phyloP scores from a whole-genome alignment of 2,888 invertebrate species.

The Tribolium freemani region DNA sequence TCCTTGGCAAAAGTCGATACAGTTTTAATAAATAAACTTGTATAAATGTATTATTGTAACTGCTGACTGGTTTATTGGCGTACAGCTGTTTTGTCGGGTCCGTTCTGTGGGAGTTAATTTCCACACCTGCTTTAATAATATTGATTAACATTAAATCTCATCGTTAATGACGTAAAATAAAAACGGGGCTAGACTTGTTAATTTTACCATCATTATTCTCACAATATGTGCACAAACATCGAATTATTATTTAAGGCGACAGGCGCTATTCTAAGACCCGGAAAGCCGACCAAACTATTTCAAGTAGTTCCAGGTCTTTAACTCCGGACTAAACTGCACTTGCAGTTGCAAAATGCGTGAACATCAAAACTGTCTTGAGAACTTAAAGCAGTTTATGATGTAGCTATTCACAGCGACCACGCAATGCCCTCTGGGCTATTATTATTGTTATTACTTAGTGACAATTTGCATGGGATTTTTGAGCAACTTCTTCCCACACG shows the following conservation, averaged over 20 bases:
- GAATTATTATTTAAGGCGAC: background rate
- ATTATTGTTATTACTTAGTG: conserved; percentile 14
- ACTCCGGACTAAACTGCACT: conserved; percentile 9
- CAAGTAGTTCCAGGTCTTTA: conserved; percentile 16
- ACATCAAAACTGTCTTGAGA: conserved; percentile 18
- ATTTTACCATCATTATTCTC: background rate
- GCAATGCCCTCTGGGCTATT: conserved; percentile 2
- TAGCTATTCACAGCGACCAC: conserved; percentile 15
- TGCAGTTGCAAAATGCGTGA: background rate
- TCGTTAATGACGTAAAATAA: background rate
- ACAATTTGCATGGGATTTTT: conserved; percentile 26
- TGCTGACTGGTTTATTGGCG: background rate
- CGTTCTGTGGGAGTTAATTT: conserved; percentile 4
- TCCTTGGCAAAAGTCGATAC: background rate
- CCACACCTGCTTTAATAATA: background rate
- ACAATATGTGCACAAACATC: background rate
- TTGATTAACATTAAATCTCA: background rate
- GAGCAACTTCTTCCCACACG: conserved; percentile 21
- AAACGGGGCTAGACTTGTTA: background rate
- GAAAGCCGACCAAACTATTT: background rate
- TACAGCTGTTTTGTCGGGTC: background rate
- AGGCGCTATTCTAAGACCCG: background rate
- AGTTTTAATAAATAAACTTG: background rate
- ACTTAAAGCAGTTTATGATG: conserved; percentile 9
- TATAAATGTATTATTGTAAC: background rate